Evolutionary conservation across 2,888 invertebrate species (phyloP).

Genomic region (Eupithecia insigniata): DNA sequence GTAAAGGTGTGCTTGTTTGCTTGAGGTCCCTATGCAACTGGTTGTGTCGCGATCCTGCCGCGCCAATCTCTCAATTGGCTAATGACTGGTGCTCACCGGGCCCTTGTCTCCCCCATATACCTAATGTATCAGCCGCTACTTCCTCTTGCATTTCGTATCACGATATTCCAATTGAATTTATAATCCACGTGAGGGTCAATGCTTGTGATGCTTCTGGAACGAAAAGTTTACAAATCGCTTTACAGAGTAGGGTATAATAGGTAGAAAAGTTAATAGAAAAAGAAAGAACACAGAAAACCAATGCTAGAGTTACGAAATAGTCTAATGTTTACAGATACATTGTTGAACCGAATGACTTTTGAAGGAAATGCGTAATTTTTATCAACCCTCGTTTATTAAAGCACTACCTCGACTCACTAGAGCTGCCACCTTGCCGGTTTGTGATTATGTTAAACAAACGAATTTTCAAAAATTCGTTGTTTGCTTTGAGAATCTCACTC

Average conservation of each 20-base stretch:
- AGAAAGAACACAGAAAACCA: background rate
- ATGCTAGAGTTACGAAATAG: background rate
- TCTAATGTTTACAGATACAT: background rate
- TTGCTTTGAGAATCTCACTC: no score
- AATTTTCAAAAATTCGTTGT: no score
- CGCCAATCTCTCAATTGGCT: constrained; percentile 79
- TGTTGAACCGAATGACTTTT: background rate
- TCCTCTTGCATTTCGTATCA: constrained; percentile 67
- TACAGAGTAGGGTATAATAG: background rate
- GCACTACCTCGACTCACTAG: background rate
- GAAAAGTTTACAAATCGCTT: background rate
- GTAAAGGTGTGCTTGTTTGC: constrained; percentile 46
- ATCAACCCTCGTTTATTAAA: background rate
- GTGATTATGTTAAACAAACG: no score
- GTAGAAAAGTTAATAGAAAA: background rate
- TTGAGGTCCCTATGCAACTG: constrained; percentile 63
- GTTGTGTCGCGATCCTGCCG: constrained; percentile 59
- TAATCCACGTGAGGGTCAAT: constrained; percentile 30
- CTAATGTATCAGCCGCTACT: constrained; percentile 64
- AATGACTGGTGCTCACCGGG: constrained; percentile 73
- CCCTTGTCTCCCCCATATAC: constrained; percentile 76
- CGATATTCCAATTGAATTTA: constrained; percentile 51
- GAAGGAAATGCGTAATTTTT: background rate
- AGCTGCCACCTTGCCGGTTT: background rate
- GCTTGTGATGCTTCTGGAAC: background rate